A percentile compares a stretch with the other conserved stretches of the same genome.
These are phyloP conservation scores for Diploscapter pachys DNA, from an alignment of 1,140 invertebrate species.

Conservation along the genomic window DNA sequence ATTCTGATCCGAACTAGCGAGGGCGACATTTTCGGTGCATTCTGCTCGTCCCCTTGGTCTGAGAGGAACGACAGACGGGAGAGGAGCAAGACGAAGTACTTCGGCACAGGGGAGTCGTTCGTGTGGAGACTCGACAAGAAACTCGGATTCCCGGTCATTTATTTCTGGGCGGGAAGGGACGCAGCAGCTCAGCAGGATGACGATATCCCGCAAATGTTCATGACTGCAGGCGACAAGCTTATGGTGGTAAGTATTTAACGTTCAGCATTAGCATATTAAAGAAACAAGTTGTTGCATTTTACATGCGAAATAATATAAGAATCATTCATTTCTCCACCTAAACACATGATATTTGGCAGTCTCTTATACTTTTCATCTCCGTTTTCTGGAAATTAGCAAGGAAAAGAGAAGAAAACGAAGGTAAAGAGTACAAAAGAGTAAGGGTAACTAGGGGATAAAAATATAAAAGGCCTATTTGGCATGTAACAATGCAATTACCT, in stretches of 20 bases:
- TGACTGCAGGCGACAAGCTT: constrained; percentile 49
- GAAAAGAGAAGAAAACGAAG: not conserved
- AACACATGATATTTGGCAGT: not conserved
- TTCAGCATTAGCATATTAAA: not conserved
- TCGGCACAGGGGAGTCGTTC: constrained; percentile 44
- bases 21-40: constrained; percentile 54
- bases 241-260: constrained; percentile 47
- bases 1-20: constrained; percentile 47
- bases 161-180: constrained; percentile 48
- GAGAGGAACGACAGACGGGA: constrained; percentile 43
- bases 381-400: not conserved
- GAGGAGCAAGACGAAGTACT: constrained; percentile 38
- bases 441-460: not conserved
- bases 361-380: not conserved
- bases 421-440: too few relatives aligned
- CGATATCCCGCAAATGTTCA: constrained; percentile 52
- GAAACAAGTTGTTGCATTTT: not conserved
- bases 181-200: constrained; percentile 40
- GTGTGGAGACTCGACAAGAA: constrained; percentile 37
- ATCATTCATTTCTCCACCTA: not conserved
- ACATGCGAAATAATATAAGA: not conserved
- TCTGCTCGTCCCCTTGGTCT: constrained; percentile 49
- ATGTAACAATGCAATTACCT: not conserved
- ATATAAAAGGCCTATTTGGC: not conserved
- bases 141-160: constrained; percentile 47